These are phyloP conservation scores for Macroramphosus scolopax DNA, from an alignment of 2,797 vertebrate genomes.

Conservation along the genomic window DNA sequence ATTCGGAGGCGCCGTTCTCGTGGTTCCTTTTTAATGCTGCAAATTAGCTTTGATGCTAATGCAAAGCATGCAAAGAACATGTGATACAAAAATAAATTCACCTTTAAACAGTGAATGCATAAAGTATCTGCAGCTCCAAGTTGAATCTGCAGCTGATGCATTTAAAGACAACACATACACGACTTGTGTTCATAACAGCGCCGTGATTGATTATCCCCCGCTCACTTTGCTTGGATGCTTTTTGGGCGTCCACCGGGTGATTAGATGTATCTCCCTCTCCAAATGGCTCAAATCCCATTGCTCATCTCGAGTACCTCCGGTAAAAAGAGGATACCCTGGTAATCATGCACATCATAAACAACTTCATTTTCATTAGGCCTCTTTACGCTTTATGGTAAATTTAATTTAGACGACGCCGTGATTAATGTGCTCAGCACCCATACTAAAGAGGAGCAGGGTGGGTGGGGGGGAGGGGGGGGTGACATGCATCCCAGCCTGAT, in stretches of 20 bases:
- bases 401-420: slow-evolving; percentile 57
- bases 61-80: too few relatives aligned
- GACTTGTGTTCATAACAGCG: slow-evolving; percentile 4
- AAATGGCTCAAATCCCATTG: slow-evolving; percentile 33
- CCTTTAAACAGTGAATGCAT: too few relatives aligned
- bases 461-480: slow-evolving; percentile 4
- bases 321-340: slow-evolving; percentile 52
- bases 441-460: slow-evolving; percentile 36
- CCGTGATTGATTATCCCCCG: slow-evolving; percentile 33
- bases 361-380: slow-evolving; percentile 70
- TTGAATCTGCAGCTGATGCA: too few relatives aligned
- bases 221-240: slow-evolving; percentile 23
- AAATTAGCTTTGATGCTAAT: too few relatives aligned
- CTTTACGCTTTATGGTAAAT: slow-evolving; percentile 60
- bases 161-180: not conserved
- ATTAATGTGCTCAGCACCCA: slow-evolving; percentile 57
- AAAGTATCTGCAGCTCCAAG: too few relatives aligned
- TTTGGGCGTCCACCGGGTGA: slow-evolving; percentile 17
- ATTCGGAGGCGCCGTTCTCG: too few relatives aligned
- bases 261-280: slow-evolving; percentile 17
- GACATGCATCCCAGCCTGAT: slow-evolving; percentile 9
- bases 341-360: slow-evolving; percentile 72
- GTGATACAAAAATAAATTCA: too few relatives aligned
- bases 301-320: slow-evolving; percentile 37
- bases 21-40: too few relatives aligned